These are phyloP conservation scores for Dioctria rufipes DNA, from an alignment of 2,888 invertebrate genomes.

Conservation along the genomic window DNA sequence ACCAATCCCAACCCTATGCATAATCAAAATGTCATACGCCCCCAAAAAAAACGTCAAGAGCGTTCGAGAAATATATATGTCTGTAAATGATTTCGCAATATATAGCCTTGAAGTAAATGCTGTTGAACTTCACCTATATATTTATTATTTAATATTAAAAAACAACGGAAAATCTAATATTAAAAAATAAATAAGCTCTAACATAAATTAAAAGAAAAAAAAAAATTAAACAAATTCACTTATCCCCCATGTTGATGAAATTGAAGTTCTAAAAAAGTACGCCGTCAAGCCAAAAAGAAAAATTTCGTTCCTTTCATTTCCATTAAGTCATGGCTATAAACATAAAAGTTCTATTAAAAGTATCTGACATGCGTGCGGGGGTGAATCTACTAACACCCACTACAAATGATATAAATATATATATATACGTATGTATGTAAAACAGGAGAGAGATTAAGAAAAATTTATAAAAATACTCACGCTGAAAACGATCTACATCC, in stretches of 20 bases:
- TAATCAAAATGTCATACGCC: background rate
- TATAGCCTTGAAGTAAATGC: slow-evolving; percentile 12
- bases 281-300: background rate
- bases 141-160: background rate
- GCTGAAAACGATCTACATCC: slow-evolving; percentile 27
- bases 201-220: background rate
- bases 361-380: background rate
- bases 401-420: background rate
- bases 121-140: slow-evolving; percentile 40
- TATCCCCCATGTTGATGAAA: background rate
- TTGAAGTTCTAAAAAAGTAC: background rate
- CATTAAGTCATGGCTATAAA: slow-evolving; percentile 24
- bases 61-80: background rate
- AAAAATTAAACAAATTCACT: background rate
- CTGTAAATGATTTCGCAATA: slow-evolving; percentile 1
- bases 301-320: slow-evolving; percentile 19
- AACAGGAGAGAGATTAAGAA: slow-evolving; percentile 15
- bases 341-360: slow-evolving; percentile 46
- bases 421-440: background rate
- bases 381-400: slow-evolving; percentile 8
- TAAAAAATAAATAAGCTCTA: background rate
- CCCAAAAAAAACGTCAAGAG: background rate
- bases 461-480: slow-evolving; percentile 43
- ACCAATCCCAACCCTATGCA: no score
- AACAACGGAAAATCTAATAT: background rate